A percentile compares a stretch with the other conserved stretches of the same genome.
Evolutionary conservation across 2,797 vertebrate genomes (phyloP).

Genomic region (Acanthornis magna): DNA sequence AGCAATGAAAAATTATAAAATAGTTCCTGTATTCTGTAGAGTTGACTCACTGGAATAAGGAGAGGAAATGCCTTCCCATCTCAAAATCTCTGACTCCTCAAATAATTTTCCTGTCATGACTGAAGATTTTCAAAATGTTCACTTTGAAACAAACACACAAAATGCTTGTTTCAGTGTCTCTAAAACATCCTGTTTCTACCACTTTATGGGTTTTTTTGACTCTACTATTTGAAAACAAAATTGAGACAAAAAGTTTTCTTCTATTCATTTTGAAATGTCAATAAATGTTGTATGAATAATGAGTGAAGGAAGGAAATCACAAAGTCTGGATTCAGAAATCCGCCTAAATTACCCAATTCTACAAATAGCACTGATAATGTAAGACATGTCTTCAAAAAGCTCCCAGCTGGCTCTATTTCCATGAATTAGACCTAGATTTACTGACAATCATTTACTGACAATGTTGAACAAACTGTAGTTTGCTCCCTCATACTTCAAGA

Average conservation of each 20-base stretch:
- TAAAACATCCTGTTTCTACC: not conserved
- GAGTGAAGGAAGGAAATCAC: not conserved
- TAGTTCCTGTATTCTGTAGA: not conserved
- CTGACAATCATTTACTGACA: not conserved
- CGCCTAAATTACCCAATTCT: slow-evolving; percentile 4
- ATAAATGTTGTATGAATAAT: not conserved
- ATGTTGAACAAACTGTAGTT: not conserved
- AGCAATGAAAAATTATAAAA: not conserved
- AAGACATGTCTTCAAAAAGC: not conserved
- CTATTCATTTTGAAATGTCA: slow-evolving; percentile 1
- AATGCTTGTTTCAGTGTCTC: not conserved
- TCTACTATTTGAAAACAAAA: not conserved
- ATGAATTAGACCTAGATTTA: not conserved
- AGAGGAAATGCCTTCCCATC: not conserved
- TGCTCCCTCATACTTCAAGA: not conserved
- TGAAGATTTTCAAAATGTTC: not conserved
- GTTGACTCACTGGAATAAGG: not conserved
- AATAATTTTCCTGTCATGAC: not conserved
- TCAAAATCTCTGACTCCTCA: not conserved
- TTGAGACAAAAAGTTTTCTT: not conserved
- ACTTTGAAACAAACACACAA: not conserved
- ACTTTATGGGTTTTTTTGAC: not conserved
- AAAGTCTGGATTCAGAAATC: not conserved
- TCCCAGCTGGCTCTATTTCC: slow-evolving; percentile 13
- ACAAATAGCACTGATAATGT: slow-evolving; percentile 9